Evolutionary conservation across 2,888 invertebrate species (phyloP).

Genomic region (Netelia virgata): DNA sequence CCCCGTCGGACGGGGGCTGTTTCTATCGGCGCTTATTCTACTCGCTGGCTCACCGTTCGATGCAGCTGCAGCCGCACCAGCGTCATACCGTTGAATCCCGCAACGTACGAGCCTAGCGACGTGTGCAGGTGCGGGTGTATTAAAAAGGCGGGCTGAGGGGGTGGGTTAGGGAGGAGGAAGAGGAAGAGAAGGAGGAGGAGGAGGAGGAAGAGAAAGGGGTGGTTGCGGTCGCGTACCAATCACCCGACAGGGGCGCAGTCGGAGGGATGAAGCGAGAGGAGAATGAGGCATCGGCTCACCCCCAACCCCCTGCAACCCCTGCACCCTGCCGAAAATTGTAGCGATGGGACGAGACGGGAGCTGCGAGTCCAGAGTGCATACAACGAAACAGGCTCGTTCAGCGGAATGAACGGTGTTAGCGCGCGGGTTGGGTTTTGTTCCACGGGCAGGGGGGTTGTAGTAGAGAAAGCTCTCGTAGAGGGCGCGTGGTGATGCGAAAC

Average conservation of each 20-base stretch:
- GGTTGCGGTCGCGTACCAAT: slow-evolving; percentile 62
- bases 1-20: slow-evolving; percentile 27
- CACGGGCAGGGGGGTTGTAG: neutral
- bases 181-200: slow-evolving; percentile 47
- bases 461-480: neutral
- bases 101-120: slow-evolving; percentile 69
- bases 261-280: slow-evolving; percentile 17
- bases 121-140: slow-evolving; percentile 83
- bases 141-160: slow-evolving; percentile 83
- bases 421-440: slow-evolving; percentile 72
- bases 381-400: slow-evolving; percentile 59
- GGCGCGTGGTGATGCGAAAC: neutral
- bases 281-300: slow-evolving; percentile 49
- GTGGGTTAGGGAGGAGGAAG: slow-evolving; percentile 71
- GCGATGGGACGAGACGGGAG: slow-evolving; percentile 66
- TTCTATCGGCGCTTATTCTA: slow-evolving; percentile 61
- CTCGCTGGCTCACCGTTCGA: slow-evolving; percentile 69
- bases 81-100: slow-evolving; percentile 73
- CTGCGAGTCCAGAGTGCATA: slow-evolving; percentile 56
- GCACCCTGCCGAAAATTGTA: slow-evolving; percentile 62
- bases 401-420: slow-evolving; percentile 74
- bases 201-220: slow-evolving; percentile 41
- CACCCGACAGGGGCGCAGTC: no score
- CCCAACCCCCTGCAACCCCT: neutral
- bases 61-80: slow-evolving; percentile 58